Percentiles rank a stretch among this genome's conserved stretches.
Conservation (phyloP, 1,140 invertebrate genomes). For the Amphibalanus amphitrite region DNA sequence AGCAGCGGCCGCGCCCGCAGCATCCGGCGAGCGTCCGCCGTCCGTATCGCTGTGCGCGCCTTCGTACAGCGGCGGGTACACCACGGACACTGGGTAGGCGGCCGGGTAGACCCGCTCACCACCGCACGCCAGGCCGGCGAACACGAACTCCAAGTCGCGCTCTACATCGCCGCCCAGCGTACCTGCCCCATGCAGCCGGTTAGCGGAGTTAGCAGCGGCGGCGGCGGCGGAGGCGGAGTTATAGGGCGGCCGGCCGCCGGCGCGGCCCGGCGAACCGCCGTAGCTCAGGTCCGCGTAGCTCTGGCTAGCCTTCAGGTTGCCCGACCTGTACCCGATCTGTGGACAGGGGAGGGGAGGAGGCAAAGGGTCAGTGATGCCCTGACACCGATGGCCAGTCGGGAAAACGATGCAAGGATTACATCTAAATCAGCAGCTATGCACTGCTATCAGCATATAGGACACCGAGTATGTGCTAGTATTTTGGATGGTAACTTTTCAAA, state of each 20-base stretch:
- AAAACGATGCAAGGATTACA: too few species aligned
- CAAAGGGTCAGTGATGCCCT: too few species aligned
- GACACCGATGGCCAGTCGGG: too few species aligned
- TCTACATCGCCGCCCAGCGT: not conserved
- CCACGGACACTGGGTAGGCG: not conserved
- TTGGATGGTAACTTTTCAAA: too few species aligned
- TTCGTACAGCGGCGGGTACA: not conserved
- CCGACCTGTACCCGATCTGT: constrained; percentile 10
- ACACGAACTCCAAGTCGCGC: not conserved
- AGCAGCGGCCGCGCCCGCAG: not conserved
- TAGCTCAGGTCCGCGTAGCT: constrained; percentile 14
- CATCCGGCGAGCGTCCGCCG: not conserved
- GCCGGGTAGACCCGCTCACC: not conserved
- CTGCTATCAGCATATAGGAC: too few species aligned
- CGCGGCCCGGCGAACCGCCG: constrained; percentile 12
- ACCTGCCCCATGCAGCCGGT: not conserved
- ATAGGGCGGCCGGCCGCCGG: constrained; percentile 13
- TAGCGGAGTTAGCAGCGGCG: not conserved
- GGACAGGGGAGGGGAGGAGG: too few species aligned
- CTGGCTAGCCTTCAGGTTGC: constrained; percentile 9
- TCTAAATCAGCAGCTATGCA: too few species aligned
- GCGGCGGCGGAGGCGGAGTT: not conserved
- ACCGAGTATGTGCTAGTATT: too few species aligned
- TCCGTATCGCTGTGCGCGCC: not conserved
- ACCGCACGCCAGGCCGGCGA: not conserved